These are phyloP conservation scores for Pipra filicauda DNA, from an alignment of 2,113 vertebrate species.

Conservation along the genomic window DNA sequence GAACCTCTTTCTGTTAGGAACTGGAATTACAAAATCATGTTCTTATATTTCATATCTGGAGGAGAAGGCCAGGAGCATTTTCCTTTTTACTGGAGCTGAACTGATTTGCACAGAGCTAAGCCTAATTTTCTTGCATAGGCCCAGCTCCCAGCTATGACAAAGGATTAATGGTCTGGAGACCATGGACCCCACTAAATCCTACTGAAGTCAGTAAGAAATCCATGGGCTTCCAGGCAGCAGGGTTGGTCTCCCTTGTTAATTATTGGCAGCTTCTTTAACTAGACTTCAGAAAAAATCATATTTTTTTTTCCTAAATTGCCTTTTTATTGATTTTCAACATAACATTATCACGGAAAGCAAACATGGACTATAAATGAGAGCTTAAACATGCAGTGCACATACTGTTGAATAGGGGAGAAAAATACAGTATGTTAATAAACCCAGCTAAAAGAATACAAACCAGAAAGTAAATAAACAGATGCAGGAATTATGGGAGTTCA, in stretches of 20 bases:
- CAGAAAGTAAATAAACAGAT: slow-evolving; percentile 1
- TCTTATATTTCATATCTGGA: neutral
- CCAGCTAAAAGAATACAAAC: slow-evolving; percentile 6
- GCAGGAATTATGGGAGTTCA: neutral
- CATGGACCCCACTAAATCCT: neutral
- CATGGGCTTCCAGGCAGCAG: neutral
- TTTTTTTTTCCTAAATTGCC: neutral
- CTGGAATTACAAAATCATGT: neutral
- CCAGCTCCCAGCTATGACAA: neutral
- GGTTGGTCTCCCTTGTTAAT: neutral
- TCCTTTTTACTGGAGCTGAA: neutral
- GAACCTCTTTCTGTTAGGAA: neutral
- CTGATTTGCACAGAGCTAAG: neutral
- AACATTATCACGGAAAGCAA: neutral
- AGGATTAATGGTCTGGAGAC: neutral
- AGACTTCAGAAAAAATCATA: slow-evolving; percentile 25
- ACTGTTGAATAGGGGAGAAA: neutral
- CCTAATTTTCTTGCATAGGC: neutral
- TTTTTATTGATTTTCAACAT: slow-evolving; percentile 43
- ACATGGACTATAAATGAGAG: neutral
- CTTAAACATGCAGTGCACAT: neutral
- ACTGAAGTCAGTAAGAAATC: neutral
- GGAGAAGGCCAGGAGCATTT: neutral
- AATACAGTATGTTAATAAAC: neutral
- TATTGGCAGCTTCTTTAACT: slow-evolving; percentile 40